A percentile compares a stretch with the other conserved stretches of the same genome.
Conservation (phyloP, 2,113 vertebrate species). For the Acrocephalus kingi region DNA sequence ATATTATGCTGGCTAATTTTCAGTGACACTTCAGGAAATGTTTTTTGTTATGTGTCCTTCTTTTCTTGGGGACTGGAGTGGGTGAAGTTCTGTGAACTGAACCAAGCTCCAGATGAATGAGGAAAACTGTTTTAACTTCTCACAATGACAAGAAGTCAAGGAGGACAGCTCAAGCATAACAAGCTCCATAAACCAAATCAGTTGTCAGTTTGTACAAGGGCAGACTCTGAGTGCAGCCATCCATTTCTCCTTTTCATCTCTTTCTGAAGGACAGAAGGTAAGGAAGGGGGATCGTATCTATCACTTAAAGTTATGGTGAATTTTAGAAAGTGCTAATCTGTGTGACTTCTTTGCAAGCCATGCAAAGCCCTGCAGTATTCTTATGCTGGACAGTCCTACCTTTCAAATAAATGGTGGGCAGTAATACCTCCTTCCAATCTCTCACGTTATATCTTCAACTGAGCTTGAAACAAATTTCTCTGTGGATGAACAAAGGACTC, state of each 20-base stretch:
- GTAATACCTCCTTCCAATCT: background rate
- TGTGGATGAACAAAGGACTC: background rate
- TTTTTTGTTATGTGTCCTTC: background rate
- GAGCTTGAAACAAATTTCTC: background rate
- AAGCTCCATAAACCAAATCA: background rate
- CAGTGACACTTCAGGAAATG: background rate
- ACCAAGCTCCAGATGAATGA: background rate
- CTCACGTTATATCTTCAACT: background rate
- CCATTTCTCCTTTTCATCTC: background rate
- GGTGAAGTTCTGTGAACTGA: background rate
- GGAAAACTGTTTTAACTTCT: background rate
- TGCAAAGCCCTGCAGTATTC: background rate
- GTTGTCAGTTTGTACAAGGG: background rate
- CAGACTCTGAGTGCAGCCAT: background rate
- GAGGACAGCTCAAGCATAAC: background rate
- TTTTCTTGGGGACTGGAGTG: background rate
- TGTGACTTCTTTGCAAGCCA: background rate
- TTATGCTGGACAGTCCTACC: background rate
- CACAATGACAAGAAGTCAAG: background rate
- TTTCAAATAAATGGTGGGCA: background rate
- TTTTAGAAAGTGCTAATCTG: background rate
- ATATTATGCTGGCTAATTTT: background rate
- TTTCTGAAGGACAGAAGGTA: background rate
- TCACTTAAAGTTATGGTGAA: background rate
- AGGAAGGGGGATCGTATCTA: background rate